phyloP scores from a whole-genome alignment of 2,797 vertebrate species.

The Notamacropus eugenii region DNA sequence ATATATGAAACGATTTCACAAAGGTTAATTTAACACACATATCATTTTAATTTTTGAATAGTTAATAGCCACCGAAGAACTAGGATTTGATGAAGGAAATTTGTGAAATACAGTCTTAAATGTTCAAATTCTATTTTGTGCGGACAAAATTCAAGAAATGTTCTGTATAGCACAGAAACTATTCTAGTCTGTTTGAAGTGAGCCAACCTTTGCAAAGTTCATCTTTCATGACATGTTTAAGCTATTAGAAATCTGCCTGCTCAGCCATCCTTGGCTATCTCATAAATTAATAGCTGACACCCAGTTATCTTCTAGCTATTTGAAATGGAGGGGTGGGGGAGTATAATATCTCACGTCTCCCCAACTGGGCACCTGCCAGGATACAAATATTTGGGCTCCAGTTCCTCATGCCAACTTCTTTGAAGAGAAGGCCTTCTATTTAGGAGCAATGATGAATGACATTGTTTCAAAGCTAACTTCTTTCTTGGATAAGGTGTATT shows the following conservation, averaged over 20 bases:
- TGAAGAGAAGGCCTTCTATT: background rate
- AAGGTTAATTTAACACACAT: constrained; percentile 39
- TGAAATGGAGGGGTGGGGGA: background rate
- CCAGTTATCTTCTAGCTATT: background rate
- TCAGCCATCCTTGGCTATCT: background rate
- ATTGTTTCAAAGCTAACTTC: background rate
- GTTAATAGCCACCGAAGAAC: background rate
- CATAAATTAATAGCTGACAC: background rate
- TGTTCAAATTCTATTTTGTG: background rate
- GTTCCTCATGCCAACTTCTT: background rate
- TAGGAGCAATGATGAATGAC: background rate
- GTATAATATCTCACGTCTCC: background rate
- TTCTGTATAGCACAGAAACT: background rate
- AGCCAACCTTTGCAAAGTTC: background rate
- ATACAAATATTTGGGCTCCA: background rate
- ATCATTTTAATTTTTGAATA: background rate
- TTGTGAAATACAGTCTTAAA: background rate
- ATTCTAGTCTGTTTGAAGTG: background rate
- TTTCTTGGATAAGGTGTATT: background rate
- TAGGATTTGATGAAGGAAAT: constrained; percentile 33
- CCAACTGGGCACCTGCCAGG: background rate
- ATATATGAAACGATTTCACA: constrained; percentile 10
- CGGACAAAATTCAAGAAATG: background rate
- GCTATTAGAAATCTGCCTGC: background rate
- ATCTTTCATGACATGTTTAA: background rate